Evolutionary conservation across 2,113 vertebrate species (phyloP), one percentile per base, ranked within the genome.

Genomic region (Ageneiosus marmoratus): DNA sequence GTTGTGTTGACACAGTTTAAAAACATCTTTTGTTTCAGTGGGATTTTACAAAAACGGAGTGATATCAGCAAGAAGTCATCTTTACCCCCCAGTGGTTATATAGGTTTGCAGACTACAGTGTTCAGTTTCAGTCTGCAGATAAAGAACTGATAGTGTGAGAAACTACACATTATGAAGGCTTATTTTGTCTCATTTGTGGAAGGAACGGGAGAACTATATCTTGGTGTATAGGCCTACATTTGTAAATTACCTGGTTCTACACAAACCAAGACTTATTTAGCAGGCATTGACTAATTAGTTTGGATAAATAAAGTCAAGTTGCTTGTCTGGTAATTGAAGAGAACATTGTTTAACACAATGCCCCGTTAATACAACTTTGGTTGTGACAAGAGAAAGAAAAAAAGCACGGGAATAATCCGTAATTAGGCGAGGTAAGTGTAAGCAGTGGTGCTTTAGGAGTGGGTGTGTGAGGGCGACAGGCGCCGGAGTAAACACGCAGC

Each of bases 391-490:
- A 91, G 87, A 93, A 91, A 92, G 91, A 92, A 90, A 90, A 91
- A 89, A 89, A 90, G 89, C 84, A 86, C 90, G 89, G 87, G 83
- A 85, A 84, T 90, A 63, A 72, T 82, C 90, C 91, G 92, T 95
- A 94, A 94, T 92, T 93, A 94, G 94, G 93, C 94, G 90, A 89
- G 20, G 84, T 82, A 63, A 81, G 85, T 85, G 85, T 84, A 83
- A 73, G 87, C 83, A 84, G 89, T 86, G 90, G 91, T 76, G 29
- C 46, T 29, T 50, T 90, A 87, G 90, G 86, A 85, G 86, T 89
- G 89, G 90, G 88, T 69, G 91, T 86, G 89, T 76, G 90, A 93
- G 92, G 94, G 95, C 93, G 94, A 91, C 92, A 94, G 95, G 95
- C 93, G 93, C 93, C 94, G 90, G 90, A 90, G 91, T 41, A 48